Evolutionary conservation across 2,888 invertebrate genomes (phyloP).

Genomic region (Clunio marinus): DNA sequence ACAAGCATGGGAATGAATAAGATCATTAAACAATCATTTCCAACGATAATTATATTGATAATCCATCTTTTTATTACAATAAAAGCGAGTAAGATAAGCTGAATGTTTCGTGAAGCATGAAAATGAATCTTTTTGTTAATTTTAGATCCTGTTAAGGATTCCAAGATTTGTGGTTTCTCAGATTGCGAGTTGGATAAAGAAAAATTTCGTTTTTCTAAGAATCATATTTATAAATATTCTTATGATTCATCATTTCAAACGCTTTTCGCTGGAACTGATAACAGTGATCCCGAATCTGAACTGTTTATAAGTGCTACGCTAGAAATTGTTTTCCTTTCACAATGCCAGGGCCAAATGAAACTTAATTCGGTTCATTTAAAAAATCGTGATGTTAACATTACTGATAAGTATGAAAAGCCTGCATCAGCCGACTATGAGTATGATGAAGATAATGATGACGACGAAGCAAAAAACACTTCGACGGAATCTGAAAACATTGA

Average conservation of each 20-base stretch:
- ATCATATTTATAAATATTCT: constrained; percentile 59
- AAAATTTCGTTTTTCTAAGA: constrained; percentile 47
- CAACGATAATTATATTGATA: too few species aligned
- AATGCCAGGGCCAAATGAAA: constrained; percentile 68
- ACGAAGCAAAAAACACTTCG: constrained; percentile 35
- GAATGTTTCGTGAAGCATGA: too few species aligned
- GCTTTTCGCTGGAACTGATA: constrained; percentile 65
- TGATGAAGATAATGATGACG: constrained; percentile 42
- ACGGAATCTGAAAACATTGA: constrained; percentile 45
- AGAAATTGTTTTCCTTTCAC: constrained; percentile 61
- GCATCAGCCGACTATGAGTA: constrained; percentile 40
- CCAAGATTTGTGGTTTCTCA: constrained; percentile 67
- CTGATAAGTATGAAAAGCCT: constrained; percentile 50
- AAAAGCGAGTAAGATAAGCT: too few species aligned
- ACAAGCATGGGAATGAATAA: too few species aligned
- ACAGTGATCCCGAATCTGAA: constrained; percentile 68
- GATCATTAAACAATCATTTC: too few species aligned
- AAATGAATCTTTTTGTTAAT: constrained; percentile 44
- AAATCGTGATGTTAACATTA: constrained; percentile 56
- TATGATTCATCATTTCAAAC: constrained; percentile 69
- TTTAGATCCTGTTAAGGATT: constrained; percentile 68
- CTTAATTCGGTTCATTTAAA: constrained; percentile 59
- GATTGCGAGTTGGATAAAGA: constrained; percentile 56
- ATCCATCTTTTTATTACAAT: too few species aligned
- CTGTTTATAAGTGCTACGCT: constrained; percentile 59